Evolutionary conservation across 2,888 invertebrate genomes (phyloP), one percentile per base, ranked within the genome.

Genomic region (Teleogryllus oceanicus): DNA sequence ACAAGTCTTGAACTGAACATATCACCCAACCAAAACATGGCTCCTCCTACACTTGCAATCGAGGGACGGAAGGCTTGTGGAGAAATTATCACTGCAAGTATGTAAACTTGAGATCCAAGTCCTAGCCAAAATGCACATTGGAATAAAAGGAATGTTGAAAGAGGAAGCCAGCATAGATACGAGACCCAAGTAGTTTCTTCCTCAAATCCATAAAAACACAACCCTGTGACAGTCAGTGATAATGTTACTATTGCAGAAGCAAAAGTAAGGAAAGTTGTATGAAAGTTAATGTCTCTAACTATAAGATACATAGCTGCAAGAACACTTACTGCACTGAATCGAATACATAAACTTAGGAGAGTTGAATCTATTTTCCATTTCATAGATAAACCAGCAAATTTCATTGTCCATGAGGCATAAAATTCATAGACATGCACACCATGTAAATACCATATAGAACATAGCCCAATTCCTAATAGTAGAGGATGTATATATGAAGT

Each of bases 1-100:
- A 79, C 51, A 50, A 79, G 50, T 21, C 75, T 76, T 10, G 62
- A 62, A 62, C 62, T 62, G n/a, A 62, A 62, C n/a, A 62, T 62
- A 62, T 62, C n/a, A 5, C 62, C 62, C n/a, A 62, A 62, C 62
- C 62, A 62, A n/a, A 62, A 62, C 16, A 62, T 62, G 13, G 62
- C 62, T 18, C 62, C 62, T 62, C 62, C 62, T 62, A 62, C n/a
- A n/a, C 62, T 62, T 62, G n/a, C 13, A 62, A 62, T 62, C 5
- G 62, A 62, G n/a, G 62, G 62, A 62, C 62, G 62, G 62, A 62
- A 62, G 11, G 62, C 62, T n/a, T 62, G 62, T 62, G 62, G 62
- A 62, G 62, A 62, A 62, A 62, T 62, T n/a, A 62, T n/a, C 4
- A 62, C 62, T 18, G 62, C 62, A 13, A 62, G 13, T 62, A n/a